These are phyloP conservation scores for Hipparchia semele DNA, from an alignment of 2,888 invertebrate genomes.

Conservation along the genomic window DNA sequence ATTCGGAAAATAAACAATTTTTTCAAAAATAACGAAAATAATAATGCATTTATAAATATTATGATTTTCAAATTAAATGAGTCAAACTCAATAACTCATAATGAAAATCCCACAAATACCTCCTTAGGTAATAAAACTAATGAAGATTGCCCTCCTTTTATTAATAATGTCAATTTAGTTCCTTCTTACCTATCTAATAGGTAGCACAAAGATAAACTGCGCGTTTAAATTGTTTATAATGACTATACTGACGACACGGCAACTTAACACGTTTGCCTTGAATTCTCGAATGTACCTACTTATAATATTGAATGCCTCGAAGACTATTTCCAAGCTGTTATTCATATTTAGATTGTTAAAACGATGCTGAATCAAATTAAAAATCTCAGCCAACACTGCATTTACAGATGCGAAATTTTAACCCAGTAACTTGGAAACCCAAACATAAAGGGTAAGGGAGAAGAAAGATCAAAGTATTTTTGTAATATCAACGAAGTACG, in stretches of 20 bases:
- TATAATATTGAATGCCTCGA: background rate
- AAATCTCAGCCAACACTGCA: too few relatives aligned
- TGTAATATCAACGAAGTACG: too few relatives aligned
- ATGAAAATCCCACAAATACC: background rate
- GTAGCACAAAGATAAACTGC: conserved; percentile 1
- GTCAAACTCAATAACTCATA: background rate
- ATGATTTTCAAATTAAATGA: background rate
- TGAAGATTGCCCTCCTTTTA: background rate
- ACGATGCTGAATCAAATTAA: too few relatives aligned
- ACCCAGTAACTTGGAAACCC: too few relatives aligned
- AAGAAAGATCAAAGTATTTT: too few relatives aligned
- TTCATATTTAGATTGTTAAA: background rate
- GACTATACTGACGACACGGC: conserved; percentile 6
- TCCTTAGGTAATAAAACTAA: background rate
- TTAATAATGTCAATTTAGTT: conserved; percentile 4
- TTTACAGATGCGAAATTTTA: too few relatives aligned
- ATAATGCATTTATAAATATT: background rate
- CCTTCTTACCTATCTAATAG: background rate
- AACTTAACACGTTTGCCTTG: conserved; percentile 13
- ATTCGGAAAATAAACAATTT: background rate
- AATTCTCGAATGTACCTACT: conserved; percentile 14
- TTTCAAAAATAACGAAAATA: background rate
- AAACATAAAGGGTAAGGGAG: too few relatives aligned
- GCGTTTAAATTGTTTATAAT: conserved; percentile 10
- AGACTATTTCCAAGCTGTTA: conserved; percentile 5